Conservation (phyloP, 2,113 vertebrate species). For the Prolemur simus region DNA sequence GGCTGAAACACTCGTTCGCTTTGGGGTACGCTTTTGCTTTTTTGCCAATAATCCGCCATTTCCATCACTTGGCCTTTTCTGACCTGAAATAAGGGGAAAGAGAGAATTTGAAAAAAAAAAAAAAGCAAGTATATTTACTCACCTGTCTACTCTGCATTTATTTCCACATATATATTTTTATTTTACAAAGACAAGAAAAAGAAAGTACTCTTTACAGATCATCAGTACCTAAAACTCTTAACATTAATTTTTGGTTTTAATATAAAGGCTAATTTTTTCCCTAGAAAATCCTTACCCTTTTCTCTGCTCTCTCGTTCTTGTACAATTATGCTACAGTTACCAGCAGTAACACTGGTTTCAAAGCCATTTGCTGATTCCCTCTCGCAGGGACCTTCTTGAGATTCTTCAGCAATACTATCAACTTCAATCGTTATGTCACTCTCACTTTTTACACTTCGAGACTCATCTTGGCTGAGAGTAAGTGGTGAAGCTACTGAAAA, state of each 20-base stretch:
- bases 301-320: constrained; percentile 90
- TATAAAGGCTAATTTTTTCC: not conserved
- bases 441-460: constrained; percentile 85
- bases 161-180: not conserved
- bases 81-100: constrained; percentile 84
- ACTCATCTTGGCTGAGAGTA: constrained; percentile 87
- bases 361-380: constrained; percentile 89
- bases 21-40: constrained; percentile 96
- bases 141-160: not conserved
- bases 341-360: constrained; percentile 87
- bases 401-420: constrained; percentile 89
- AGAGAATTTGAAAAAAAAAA: not conserved
- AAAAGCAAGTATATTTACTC: not conserved
- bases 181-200: not conserved
- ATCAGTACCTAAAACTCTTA: not conserved
- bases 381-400: constrained; percentile 89
- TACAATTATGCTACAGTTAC: constrained; percentile 84
- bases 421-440: constrained; percentile 91
- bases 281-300: constrained; percentile 84
- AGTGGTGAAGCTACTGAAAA: constrained; percentile 83
- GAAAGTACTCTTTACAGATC: not conserved
- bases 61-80: constrained; percentile 92
- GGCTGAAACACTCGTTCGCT: constrained; percentile 86
- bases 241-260: not conserved
- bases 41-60: constrained; percentile 89